Base-by-base conservation (phyloP, 2,888 invertebrate genomes). In the Pseudanteris insignis region DNA sequence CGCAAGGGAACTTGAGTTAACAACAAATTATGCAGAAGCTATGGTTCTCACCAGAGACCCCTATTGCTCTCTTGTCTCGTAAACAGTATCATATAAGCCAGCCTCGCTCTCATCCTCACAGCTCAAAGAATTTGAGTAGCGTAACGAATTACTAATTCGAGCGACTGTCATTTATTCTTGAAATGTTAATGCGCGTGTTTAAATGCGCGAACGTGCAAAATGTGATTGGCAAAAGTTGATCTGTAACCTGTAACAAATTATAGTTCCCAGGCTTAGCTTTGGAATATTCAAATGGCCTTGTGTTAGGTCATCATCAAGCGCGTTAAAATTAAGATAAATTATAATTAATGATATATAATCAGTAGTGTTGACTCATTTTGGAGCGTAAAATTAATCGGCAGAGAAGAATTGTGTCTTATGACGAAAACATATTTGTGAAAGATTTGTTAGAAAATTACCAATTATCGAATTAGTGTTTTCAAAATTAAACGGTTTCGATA, bases 101-200 rank as follows among this genome's bases (percentile, higher is more conserved):
- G n/a, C 41, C 25, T 33, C 38, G 24, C 28, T 36, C 30, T 25
- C 28, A 10, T 44, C 32, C 11, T 30, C 40, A 34, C 47, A 60
- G 30, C 44, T 37, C 53, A 37, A 6, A 28, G 29, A 28, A 34
- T 51, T 57, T 51, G 60, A 66, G 53, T 55, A 55, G 63, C 60
- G 38, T 58, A 51, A 38, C 66, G 53, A 66, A 66, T 59, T 47
- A 55, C 44, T 55, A 37, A 64, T 44, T 50, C 44, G 54, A 51
- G 32, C 57, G 37, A 58, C 62, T 64, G 66, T 66, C 64, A 64
- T 51, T 66, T 59, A 64, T 50, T 62, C 50, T 59, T 29, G 48
- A 61, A 62, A 60, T 64, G 53, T 60, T 54, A 50, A 48, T 50
- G 46, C 32, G 46, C 57, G 37, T 43, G 47, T 58, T 38, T 55